These are phyloP conservation scores for Thumatha senex DNA, from an alignment of 2,888 invertebrate species.

Conservation along the genomic window DNA sequence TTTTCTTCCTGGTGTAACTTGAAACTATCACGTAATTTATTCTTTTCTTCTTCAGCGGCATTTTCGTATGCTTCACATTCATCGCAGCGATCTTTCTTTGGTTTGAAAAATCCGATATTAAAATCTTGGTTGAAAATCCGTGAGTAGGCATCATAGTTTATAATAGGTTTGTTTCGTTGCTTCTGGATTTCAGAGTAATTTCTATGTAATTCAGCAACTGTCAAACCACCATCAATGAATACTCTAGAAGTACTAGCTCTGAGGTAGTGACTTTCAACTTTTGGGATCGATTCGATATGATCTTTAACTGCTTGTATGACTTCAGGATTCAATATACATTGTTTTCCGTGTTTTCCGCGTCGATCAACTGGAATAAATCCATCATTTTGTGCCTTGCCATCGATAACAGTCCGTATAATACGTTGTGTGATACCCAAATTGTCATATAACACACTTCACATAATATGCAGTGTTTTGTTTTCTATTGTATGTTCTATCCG, in stretches of 20 bases:
- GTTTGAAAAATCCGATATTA: constrained; percentile 4
- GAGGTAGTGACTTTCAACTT: constrained; percentile 1
- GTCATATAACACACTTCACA: no score
- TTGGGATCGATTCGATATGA: constrained; percentile 5
- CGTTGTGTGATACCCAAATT: no score
- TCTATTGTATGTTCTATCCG: neutral
- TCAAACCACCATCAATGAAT: neutral
- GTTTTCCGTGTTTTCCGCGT: neutral
- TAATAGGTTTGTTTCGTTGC: neutral
- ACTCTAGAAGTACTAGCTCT: neutral
- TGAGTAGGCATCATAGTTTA: neutral
- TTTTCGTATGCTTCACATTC: constrained; percentile 2
- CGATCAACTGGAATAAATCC: no score
- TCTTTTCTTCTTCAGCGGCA: neutral
- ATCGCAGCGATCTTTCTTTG: constrained; percentile 1
- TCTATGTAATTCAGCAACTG: constrained; percentile 1
- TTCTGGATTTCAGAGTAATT: neutral
- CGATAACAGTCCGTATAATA: no score
- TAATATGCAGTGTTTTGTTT: no score
- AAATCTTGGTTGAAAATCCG: constrained; percentile 6
- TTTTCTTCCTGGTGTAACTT: constrained; percentile 6
- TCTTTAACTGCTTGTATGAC: neutral
- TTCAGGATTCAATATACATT: neutral
- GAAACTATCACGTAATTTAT: neutral
- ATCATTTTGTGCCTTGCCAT: no score